phyloP scores from a whole-genome alignment of 2,113 vertebrate species.

The Malurus elegans region DNA sequence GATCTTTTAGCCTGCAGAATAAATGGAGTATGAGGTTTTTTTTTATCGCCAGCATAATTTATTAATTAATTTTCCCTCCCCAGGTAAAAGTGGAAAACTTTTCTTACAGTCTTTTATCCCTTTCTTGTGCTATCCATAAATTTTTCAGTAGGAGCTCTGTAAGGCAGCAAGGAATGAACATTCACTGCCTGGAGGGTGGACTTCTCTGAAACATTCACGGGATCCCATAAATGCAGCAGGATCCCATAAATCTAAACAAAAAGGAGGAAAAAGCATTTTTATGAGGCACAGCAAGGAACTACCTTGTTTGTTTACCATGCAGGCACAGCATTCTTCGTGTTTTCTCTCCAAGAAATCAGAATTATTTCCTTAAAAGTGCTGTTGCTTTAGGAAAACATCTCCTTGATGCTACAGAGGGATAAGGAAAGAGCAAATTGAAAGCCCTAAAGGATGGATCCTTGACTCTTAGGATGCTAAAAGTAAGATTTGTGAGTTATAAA shows the following conservation, averaged over 20 bases:
- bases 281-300: neutral
- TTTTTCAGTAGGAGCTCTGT: neutral
- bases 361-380: neutral
- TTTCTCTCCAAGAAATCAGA: neutral
- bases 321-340: rapidly evolving
- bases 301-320: neutral
- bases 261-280: neutral
- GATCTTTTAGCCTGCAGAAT: neutral
- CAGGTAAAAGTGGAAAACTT: neutral
- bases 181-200: neutral
- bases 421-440: neutral
- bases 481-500: neutral
- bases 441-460: too few relatives aligned
- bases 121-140: neutral
- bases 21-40: neutral
- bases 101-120: neutral
- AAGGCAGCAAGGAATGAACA: neutral
- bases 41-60: neutral
- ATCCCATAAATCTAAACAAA: neutral
- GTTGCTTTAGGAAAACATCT: neutral
- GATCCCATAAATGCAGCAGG: neutral
- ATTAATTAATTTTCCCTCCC: neutral
- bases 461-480: neutral
- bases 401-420: neutral
- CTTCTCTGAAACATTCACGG: neutral